Percentiles rank a stretch among this genome's conserved stretches.
These are phyloP conservation scores for Cosmopolites sordidus DNA, from an alignment of 2,888 invertebrate species.

Conservation along the genomic window DNA sequence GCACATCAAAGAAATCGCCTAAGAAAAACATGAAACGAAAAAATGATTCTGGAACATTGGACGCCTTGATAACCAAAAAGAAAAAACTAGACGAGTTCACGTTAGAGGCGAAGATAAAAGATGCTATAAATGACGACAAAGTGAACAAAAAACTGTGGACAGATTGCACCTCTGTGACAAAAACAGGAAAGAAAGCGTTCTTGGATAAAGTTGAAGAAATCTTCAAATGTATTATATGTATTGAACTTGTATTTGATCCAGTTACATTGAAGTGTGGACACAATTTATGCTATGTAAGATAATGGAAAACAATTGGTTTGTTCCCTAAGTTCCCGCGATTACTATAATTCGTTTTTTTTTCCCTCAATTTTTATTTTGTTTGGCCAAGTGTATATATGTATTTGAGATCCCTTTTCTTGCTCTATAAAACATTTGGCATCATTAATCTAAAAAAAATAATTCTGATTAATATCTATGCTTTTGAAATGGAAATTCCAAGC, in stretches of 20 bases:
- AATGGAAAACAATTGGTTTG: too few species aligned
- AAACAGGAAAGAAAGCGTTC: constrained; percentile 58
- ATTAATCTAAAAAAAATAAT: too few species aligned
- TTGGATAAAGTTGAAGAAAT: constrained; percentile 59
- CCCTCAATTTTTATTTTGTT: too few species aligned
- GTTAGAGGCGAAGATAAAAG: constrained; percentile 39
- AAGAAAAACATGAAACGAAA: constrained; percentile 31
- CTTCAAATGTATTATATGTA: constrained; percentile 78
- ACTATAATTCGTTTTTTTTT: too few species aligned
- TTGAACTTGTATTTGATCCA: constrained; percentile 66
- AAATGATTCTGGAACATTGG: background rate
- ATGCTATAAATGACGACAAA: constrained; percentile 55
- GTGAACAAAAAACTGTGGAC: constrained; percentile 65
- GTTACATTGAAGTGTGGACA: constrained; percentile 71
- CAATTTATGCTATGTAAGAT: constrained; percentile 66
- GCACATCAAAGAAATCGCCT: constrained; percentile 20
- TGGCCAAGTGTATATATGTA: too few species aligned
- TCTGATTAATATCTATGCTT: too few species aligned
- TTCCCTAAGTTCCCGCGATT: too few species aligned
- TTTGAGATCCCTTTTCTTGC: too few species aligned
- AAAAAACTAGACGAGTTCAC: constrained; percentile 43
- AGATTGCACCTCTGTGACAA: constrained; percentile 53
- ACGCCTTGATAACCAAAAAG: constrained; percentile 42
- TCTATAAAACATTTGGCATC: too few species aligned
- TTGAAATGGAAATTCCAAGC: too few species aligned